Base-by-base conservation (phyloP, 2,888 invertebrate species). In the Thereva unica region DNA sequence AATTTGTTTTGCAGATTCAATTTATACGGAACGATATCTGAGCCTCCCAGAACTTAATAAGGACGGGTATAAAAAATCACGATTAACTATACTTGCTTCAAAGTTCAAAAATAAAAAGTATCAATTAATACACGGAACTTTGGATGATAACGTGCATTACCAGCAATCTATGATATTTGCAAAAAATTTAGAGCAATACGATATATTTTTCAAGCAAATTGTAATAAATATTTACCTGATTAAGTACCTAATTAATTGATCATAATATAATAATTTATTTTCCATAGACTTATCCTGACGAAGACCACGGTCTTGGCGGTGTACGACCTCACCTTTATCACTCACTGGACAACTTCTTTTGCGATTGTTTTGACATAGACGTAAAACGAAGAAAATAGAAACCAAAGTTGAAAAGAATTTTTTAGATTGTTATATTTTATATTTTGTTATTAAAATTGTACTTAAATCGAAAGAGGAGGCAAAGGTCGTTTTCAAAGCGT, bases 21-120 rank as follows among this genome's bases (percentile, higher is more conserved):
- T 96, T 72, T 98, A 98, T 79, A 97, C 97, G 1, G 98, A 98
- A 80, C 85, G 97, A 23, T 98, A 95, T 78, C 96, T 99, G 97
- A 93, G 93, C 44, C 80, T 92, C 42, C 95, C 96, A 0, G 77
- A 78, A 1, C 89, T 89, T 71, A 95, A 97, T 80, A 76, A 84
- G 12, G 76, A 78, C 38, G 93, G 91, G 38, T 97, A 97, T 78
- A 82, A 85, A 55, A 84, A 85, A 44, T 89, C 93, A 0, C 90
- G 93, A 69, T 84, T 97, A 4, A 85, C 93, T 38, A 87, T 86
- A 68, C 87, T 85, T 73, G 86, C 85, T 42, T 83, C 84, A 53
- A 85, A 87, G 72, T 85, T 91, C 72, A 79, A 81, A 55, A 81
- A 84, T 74, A 95, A 96, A 79, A 86, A 89, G 70, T 96, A 91